Evolutionary conservation across 2,113 vertebrate species (phyloP), one percentile per base, ranked within the genome.

Genomic region (Otocyon megalotis): DNA sequence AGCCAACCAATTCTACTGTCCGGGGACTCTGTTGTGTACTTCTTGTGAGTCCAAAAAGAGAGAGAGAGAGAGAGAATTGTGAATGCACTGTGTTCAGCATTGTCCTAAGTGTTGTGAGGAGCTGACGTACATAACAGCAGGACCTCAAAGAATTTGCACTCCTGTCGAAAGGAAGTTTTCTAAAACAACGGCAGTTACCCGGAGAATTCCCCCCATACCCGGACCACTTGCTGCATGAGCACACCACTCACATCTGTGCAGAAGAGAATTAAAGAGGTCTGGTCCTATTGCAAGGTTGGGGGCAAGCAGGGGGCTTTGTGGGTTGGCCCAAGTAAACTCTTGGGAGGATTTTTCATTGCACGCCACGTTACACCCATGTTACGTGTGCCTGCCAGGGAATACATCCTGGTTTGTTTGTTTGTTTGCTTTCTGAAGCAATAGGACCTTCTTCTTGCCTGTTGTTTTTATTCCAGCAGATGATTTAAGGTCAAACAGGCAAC

Each of bases 391-490:
- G 28, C 50, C 37, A 88, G 20, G 28, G 48, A 86, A 87, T 35
- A 35, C 9, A 86, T 71, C 50, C 37, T 79, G 43, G 24, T 90
- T 93, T 56, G 80, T 16, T 72, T 48, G 54, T 22, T 81, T 48
- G 22, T 91, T 93, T 60, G 82, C 12, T 76, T 35, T 50, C 82
- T 65, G 26, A 93, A 58, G 77, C 16, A 10, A 80, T 24, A 83
- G 22, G 37, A 69, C 12, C 2, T 83, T 84, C 2, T 83, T 84
- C 50, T 91, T 53, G 69, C 60, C 76, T 83, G 10, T 43, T 79
- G 26, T 54, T 96, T 80, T 89, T 90, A 67, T 94, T 93, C 50
- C 50, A 80, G 35, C 48, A 60, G 76, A 94, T 5, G 15, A 84
- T 84, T 56, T 92, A 69, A 93, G 43, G 30, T 74, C 56, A 48